Percentiles rank a stretch among this genome's conserved stretches.
Conservation (phyloP, 2,888 invertebrate species). For the Euplexia lucipara region DNA sequence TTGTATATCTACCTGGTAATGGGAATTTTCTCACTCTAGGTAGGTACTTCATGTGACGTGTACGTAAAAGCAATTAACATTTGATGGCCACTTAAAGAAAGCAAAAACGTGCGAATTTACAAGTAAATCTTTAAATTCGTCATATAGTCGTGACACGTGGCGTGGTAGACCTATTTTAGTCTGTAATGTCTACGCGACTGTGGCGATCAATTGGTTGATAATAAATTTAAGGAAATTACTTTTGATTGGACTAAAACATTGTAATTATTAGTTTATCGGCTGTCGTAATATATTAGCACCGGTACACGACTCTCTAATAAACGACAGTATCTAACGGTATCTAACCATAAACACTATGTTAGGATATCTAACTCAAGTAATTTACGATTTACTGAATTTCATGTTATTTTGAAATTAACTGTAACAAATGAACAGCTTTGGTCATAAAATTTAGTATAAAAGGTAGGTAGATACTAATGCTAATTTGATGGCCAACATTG, state of each 20-base stretch:
- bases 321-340: conserved; percentile 2
- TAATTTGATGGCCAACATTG: too few species aligned
- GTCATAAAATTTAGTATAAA: conserved; percentile 7
- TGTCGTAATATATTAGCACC: not conserved
- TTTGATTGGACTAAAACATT: not conserved
- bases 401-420: conserved; percentile 3
- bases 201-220: too few species aligned
- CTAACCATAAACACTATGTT: not conserved
- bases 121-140: too few species aligned
- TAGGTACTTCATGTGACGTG: conserved; percentile 1
- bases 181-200: too few species aligned
- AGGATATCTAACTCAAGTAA: not conserved
- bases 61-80: conserved; percentile 3
- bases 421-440: not conserved
- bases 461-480: too few species aligned
- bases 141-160: too few species aligned
- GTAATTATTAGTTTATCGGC: not conserved
- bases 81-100: too few species aligned
- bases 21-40: conserved; percentile 6
- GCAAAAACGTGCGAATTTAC: too few species aligned
- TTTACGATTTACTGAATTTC: not conserved
- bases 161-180: too few species aligned
- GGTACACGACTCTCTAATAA: not conserved
- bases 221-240: not conserved
- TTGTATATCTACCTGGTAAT: conserved; percentile 6